Percentiles rank a stretch among this genome's conserved stretches.
Conservation (phyloP, 2,888 invertebrate species). For the Parasteatoda lunata region DNA sequence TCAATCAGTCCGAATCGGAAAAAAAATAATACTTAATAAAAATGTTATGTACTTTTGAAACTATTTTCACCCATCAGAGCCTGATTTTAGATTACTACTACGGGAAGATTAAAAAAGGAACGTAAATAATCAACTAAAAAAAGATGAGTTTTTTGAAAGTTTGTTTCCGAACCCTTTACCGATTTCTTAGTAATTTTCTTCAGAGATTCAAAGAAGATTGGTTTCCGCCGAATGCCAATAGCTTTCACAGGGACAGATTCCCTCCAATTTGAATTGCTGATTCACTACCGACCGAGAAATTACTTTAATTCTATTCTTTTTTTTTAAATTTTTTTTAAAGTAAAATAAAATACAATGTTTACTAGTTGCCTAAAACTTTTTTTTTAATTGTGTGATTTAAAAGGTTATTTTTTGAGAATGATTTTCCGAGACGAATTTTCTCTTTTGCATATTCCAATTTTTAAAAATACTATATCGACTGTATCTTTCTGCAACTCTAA, state of each 20-base stretch:
- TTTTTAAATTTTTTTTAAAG: neutral
- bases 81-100: constrained; percentile 8
- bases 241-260: constrained; percentile 17
- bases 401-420: neutral
- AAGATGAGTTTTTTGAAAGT: constrained; percentile 14
- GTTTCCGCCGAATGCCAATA: constrained; percentile 28
- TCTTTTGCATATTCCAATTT: neutral
- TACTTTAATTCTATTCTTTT: constrained; percentile 22
- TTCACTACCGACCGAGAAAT: constrained; percentile 23
- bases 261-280: constrained; percentile 49
- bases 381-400: constrained; percentile 1
- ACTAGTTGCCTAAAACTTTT: neutral
- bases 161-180: constrained; percentile 6
- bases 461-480: no score
- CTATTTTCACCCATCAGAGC: neutral
- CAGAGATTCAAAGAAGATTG: constrained; percentile 30
- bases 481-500: no score
- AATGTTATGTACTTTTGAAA: neutral
- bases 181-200: constrained; percentile 52
- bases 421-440: neutral
- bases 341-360: constrained; percentile 11
- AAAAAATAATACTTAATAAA: neutral
- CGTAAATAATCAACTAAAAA: constrained; percentile 15
- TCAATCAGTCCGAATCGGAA: neutral
- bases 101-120: constrained; percentile 6